These are phyloP conservation scores for Dunckerocampus dactyliophorus DNA, from an alignment of 2,113 vertebrate species.

Conservation along the genomic window DNA sequence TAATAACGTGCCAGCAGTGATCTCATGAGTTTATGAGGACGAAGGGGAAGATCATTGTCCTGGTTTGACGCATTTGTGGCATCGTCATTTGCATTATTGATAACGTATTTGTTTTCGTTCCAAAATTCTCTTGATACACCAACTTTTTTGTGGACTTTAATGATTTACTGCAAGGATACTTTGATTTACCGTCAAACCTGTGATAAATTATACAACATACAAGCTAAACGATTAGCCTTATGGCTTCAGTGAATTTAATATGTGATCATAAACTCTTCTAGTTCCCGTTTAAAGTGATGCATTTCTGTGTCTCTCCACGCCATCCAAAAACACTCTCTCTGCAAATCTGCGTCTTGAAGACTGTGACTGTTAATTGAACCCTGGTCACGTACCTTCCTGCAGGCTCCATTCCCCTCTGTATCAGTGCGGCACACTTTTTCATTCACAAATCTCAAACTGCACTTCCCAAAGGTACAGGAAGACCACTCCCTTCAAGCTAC, in stretches of 20 bases:
- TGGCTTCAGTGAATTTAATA: background rate
- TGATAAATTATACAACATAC: background rate
- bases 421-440: conserved; percentile 50
- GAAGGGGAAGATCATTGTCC: conserved; percentile 19
- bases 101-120: conserved; percentile 14
- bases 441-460: conserved; percentile 61
- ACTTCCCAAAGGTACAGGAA: conserved; percentile 26
- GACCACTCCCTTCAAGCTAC: conserved; percentile 15
- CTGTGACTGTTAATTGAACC: conserved; percentile 35
- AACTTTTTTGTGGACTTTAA: conserved; percentile 1
- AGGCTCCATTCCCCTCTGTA: conserved; percentile 17
- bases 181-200: background rate
- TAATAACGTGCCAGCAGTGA: conserved; percentile 53
- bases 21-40: conserved; percentile 29
- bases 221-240: background rate
- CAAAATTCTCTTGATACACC: conserved; percentile 19
- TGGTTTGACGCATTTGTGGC: conserved; percentile 28
- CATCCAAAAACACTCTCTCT: background rate
- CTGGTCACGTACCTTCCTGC: conserved; percentile 45
- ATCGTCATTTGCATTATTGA: conserved; percentile 48
- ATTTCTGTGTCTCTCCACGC: background rate
- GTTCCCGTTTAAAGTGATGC: background rate
- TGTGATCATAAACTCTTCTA: background rate
- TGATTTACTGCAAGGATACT: background rate
- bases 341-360: background rate